Evolutionary conservation across 2,888 invertebrate genomes (phyloP), one percentile per base, ranked within the genome.

Genomic region (Drosophila pseudotakahashii): DNA sequence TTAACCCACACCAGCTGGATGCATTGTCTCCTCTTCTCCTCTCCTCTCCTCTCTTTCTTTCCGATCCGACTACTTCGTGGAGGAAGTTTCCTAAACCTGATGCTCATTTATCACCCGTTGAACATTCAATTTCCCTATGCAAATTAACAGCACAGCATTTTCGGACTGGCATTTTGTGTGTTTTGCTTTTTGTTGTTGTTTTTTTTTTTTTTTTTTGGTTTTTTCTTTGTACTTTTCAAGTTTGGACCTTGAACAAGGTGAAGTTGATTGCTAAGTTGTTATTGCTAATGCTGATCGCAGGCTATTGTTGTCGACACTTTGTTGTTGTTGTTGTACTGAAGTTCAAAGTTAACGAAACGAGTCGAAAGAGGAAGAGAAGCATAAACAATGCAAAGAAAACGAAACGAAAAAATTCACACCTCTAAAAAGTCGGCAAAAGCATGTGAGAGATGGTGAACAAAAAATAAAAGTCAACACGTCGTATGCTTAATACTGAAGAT

Each of bases 81-180:
- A 48, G 62, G 62, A 63, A 63, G 64, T 61, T 61, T 42, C 52
- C 39, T 34, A 16, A 45, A 57, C 42, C 32, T 16, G 32, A 45
- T 63, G 42, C 30, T 50, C 52, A 66, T 64, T 66, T 66, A 64
- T 51, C 53, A 26, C 50, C 36, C 37, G 36, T 23, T 50, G n/a
- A 81, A 60, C 84, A 84, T 77, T 82, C 83, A 82, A 86, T 82
- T 82, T 82, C 82, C 82, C 88, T 80, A 82, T 88, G 82, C 82
- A 82, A 82, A 82, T 82, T 66, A 80, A 30, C 51, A 60, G 60
- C 78, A 34, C 36, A 69, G 64, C 70, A 70, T 32, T 45, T 68
- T 62, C 23, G 60, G 37, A 36, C 34, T 61, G 74, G 44, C 23
- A 44, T 44, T 23, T 44, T 16, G 44, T 70, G 67, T 19, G n/a